Conservation (phyloP, 2,797 vertebrate genomes). For the Mycteria americana region DNA sequence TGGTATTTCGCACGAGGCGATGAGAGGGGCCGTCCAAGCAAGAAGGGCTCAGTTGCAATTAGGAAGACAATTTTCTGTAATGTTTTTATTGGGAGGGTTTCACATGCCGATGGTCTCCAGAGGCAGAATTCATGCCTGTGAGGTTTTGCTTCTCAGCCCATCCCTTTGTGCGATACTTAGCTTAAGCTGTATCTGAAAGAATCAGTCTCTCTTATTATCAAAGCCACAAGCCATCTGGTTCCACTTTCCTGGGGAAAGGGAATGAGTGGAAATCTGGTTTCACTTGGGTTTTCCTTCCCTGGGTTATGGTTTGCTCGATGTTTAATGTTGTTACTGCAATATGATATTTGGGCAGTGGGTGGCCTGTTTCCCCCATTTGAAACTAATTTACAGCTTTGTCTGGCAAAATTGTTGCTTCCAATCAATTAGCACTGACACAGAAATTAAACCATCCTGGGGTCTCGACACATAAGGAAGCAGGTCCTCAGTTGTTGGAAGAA, state of each 20-base stretch:
- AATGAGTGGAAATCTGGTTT: conserved; percentile 72
- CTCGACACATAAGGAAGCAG: neutral
- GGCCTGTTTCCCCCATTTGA: conserved; percentile 72
- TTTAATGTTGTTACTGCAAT: conserved; percentile 73
- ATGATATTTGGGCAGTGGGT: conserved; percentile 70
- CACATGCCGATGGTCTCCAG: conserved; percentile 63
- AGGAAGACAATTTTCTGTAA: neutral
- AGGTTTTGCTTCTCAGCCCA: conserved; percentile 56
- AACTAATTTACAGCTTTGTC: conserved; percentile 76
- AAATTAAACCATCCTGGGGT: conserved; percentile 57
- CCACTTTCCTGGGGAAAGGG: conserved; percentile 71
- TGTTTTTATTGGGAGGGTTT: conserved; percentile 26
- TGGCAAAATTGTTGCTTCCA: conserved; percentile 71
- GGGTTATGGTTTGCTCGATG: conserved; percentile 65
- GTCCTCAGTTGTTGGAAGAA: neutral
- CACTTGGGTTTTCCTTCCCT: conserved; percentile 68
- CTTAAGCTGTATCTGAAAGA: conserved; percentile 49
- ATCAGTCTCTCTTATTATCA: conserved; percentile 69
- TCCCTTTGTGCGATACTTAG: conserved; percentile 52
- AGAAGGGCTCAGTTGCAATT: neutral
- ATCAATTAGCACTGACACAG: conserved; percentile 72
- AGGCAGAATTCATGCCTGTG: conserved; percentile 49
- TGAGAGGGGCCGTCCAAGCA: neutral
- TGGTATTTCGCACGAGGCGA: neutral
- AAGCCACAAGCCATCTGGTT: conserved; percentile 76